Evolutionary conservation across 2,113 vertebrate species (phyloP).

Genomic region (Tachysurus fulvidraco): DNA sequence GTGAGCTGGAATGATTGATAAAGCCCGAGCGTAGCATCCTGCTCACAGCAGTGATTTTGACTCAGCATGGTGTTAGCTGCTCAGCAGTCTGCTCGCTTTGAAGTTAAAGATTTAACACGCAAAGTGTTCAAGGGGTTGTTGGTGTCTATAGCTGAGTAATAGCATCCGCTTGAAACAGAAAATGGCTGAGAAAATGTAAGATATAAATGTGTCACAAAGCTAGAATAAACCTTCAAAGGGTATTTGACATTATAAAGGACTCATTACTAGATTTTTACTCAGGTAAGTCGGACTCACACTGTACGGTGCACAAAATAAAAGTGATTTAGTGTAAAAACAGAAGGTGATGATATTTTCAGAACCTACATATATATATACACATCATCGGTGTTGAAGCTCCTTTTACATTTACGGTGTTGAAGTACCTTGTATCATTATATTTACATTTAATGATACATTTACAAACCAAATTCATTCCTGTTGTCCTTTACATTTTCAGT

Average conservation of each 20-base stretch:
- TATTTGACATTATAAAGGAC: background rate
- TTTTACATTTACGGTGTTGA: too few relatives aligned
- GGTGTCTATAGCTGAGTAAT: slow-evolving; percentile 7
- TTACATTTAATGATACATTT: background rate
- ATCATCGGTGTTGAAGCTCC: too few relatives aligned
- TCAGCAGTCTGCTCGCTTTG: background rate
- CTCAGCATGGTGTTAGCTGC: slow-evolving; percentile 24
- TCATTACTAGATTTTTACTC: background rate
- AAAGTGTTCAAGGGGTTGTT: background rate
- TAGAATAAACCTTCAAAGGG: background rate
- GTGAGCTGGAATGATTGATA: slow-evolving; percentile 46
- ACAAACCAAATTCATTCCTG: background rate
- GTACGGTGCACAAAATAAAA: background rate
- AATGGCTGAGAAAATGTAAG: background rate
- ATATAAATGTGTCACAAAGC: slow-evolving; percentile 4
- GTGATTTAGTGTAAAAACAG: background rate
- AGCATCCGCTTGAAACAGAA: background rate
- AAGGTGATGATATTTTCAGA: background rate
- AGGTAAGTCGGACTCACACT: background rate
- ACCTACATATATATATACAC: too few relatives aligned
- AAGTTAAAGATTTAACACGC: slow-evolving; percentile 10
- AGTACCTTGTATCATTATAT: too few relatives aligned
- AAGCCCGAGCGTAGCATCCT: slow-evolving; percentile 16
- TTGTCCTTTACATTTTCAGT: background rate
- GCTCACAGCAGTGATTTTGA: slow-evolving; percentile 25